These are phyloP conservation scores for Montifringilla adamsi DNA, from an alignment of 2,113 vertebrate species.

Conservation along the genomic window DNA sequence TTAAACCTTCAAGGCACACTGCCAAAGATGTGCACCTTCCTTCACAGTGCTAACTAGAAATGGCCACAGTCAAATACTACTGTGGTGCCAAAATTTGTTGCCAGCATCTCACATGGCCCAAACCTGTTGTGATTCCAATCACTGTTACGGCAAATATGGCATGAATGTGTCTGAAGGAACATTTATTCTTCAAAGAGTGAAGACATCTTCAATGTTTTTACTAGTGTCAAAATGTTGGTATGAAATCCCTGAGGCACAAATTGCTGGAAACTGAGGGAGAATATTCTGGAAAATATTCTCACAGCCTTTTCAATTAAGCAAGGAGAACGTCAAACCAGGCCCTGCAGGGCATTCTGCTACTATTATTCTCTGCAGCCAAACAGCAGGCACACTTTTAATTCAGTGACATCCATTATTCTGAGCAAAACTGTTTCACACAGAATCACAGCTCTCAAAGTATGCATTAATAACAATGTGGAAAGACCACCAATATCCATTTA, in stretches of 20 bases:
- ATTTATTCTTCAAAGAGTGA: slow-evolving; percentile 3
- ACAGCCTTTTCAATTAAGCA: neutral
- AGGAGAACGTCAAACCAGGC: slow-evolving; percentile 9
- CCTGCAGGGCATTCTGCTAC: slow-evolving; percentile 13
- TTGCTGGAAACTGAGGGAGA: slow-evolving; percentile 4
- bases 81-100: neutral
- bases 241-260: slow-evolving; percentile 21
- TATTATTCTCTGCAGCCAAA: slow-evolving; percentile 56
- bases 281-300: slow-evolving; percentile 34
- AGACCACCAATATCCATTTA: neutral
- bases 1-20: neutral
- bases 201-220: slow-evolving; percentile 11
- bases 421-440: neutral
- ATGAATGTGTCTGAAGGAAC: neutral
- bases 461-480: neutral
- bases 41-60: neutral
- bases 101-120: neutral
- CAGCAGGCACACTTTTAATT: slow-evolving; percentile 12
- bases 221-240: neutral
- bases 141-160: neutral
- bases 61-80: neutral
- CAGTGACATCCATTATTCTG: neutral
- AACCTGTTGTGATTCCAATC: neutral
- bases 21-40: neutral
- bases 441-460: slow-evolving; percentile 19